phyloP scores from a whole-genome alignment of 1,140 invertebrate genomes.

The Temnothorax nylanderi region DNA sequence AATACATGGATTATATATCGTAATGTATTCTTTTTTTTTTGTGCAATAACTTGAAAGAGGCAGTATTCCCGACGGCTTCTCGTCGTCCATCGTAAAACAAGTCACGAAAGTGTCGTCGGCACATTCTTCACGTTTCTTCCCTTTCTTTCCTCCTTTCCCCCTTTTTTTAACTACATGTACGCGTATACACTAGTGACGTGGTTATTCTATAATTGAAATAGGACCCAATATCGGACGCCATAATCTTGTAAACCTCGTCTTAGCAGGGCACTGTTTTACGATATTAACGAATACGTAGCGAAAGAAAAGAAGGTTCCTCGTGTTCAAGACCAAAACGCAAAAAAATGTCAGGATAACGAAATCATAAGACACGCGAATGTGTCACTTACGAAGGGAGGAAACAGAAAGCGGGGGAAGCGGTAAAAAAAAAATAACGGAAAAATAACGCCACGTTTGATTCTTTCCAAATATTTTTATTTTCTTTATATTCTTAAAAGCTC shows the following conservation, averaged over 20 bases:
- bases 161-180: neutral
- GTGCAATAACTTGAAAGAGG: constrained; percentile 70
- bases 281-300: neutral
- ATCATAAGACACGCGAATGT: neutral
- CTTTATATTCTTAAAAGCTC: constrained; percentile 75
- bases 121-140: constrained; percentile 45
- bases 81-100: constrained; percentile 56
- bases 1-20: constrained; percentile 60
- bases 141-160: constrained; percentile 20
- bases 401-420: constrained; percentile 45
- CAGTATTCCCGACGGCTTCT: constrained; percentile 69
- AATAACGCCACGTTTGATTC: constrained; percentile 62
- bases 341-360: constrained; percentile 3
- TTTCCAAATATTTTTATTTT: constrained; percentile 80
- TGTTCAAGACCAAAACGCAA: neutral
- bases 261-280: neutral
- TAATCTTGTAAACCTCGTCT: neutral
- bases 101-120: constrained; percentile 41
- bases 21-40: constrained; percentile 57
- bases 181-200: neutral
- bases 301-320: neutral
- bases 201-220: constrained; percentile 68
- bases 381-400: neutral
- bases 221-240: constrained; percentile 64
- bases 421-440: constrained; percentile 68